These are phyloP conservation scores for Heptranchias perlo DNA, from an alignment of 2,113 vertebrate species.

Conservation along the genomic window DNA sequence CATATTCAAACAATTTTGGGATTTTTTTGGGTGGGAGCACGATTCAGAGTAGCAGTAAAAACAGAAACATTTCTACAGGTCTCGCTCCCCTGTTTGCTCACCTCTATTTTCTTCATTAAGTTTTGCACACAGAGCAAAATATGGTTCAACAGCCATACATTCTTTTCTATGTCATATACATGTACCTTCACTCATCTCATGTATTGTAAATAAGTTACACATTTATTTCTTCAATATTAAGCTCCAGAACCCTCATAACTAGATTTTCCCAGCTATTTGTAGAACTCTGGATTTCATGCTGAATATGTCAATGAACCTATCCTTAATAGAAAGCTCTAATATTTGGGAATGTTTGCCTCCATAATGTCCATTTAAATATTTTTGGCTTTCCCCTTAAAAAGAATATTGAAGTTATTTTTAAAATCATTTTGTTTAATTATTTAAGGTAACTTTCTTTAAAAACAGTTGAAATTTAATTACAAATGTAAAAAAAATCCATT, in stretches of 20 bases:
- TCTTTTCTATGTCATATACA: no score
- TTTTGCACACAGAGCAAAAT: no score
- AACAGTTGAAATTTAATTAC: neutral
- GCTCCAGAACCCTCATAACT: neutral
- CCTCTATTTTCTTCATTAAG: no score
- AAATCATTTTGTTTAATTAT: neutral
- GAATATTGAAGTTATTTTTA: neutral
- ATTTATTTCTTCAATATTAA: neutral
- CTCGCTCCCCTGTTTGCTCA: no score
- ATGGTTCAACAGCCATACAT: no score
- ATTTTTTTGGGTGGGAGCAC: no score
- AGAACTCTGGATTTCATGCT: neutral
- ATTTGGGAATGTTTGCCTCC: neutral
- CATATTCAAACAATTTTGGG: no score
- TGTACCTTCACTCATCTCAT: no score
- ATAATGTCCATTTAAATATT: neutral
- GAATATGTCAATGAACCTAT: neutral
- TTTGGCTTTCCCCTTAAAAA: neutral
- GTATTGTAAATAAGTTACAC: no score
- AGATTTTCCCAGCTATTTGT: neutral
- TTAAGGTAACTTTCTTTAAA: neutral
- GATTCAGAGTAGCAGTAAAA: no score
- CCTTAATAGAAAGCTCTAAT: neutral
- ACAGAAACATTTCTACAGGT: no score
- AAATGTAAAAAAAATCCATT: neutral